Conservation (phyloP, 2,113 vertebrate species). For the Amazona vittata region DNA sequence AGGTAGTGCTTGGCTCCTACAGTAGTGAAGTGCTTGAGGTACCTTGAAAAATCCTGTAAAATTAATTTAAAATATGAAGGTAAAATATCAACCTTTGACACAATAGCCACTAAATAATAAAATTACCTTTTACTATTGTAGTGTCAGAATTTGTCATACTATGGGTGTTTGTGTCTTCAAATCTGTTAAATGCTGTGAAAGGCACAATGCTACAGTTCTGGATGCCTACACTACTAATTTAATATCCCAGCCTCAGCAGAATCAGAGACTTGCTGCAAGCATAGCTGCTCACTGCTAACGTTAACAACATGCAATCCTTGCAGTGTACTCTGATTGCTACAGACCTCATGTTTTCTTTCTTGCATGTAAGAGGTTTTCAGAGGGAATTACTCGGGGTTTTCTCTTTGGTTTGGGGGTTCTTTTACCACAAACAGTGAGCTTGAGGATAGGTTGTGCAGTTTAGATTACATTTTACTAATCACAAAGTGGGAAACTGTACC, state of each 20-base stretch:
- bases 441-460: not conserved
- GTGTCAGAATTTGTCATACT: not conserved
- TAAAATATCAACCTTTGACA: not conserved
- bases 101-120: not conserved
- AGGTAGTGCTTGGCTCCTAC: not conserved
- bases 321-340: not conserved
- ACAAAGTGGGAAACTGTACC: not conserved
- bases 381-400: not conserved
- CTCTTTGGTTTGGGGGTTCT: not conserved
- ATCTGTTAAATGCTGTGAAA: not conserved
- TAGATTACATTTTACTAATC: not conserved
- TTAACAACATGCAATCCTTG: not conserved
- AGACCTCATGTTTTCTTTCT: not conserved
- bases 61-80: not conserved
- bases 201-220: not conserved
- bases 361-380: not conserved
- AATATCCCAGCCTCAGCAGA: not conserved
- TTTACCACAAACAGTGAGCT: not conserved
- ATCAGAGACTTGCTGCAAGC: not conserved
- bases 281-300: not conserved
- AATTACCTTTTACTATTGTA: not conserved
- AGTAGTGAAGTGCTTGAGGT: not conserved
- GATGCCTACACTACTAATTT: not conserved
- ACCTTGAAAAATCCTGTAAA: not conserved
- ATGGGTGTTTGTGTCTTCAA: not conserved